Percentiles rank a stretch among this genome's conserved stretches.
Evolutionary conservation across 1,140 invertebrate species (phyloP).

Genomic region (Drosophila gunungcola): DNA sequence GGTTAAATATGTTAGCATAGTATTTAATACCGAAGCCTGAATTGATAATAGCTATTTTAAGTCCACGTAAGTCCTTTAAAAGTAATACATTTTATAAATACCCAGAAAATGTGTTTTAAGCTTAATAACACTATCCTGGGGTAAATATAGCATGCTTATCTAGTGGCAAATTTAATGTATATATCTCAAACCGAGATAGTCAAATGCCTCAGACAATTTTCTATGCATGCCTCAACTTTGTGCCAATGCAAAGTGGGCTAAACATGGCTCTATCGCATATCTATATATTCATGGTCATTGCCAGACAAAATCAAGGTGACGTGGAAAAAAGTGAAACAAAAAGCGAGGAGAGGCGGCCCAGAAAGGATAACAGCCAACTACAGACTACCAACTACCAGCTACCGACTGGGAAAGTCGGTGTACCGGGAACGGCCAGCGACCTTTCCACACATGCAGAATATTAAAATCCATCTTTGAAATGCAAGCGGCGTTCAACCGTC

Average conservation of each 20-base stretch:
- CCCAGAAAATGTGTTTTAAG: too few species aligned
- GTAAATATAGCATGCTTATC: not conserved
- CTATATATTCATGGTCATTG: constrained; percentile 79
- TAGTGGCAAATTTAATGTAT: not conserved
- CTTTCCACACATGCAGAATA: constrained; percentile 83
- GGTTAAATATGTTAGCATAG: too few species aligned
- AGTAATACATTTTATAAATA: too few species aligned
- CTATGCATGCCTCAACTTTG: constrained; percentile 31
- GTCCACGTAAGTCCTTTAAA: too few species aligned
- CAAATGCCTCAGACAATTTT: constrained; percentile 23
- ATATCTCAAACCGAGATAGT: not conserved
- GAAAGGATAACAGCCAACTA: constrained; percentile 49
- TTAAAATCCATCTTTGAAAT: constrained; percentile 83
- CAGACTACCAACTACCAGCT: constrained; percentile 14
- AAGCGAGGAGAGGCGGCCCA: constrained; percentile 8
- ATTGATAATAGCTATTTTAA: too few species aligned
- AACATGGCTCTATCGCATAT: constrained; percentile 57
- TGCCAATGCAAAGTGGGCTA: constrained; percentile 75
- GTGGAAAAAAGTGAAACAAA: constrained; percentile 49
- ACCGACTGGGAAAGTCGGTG: constrained; percentile 27
- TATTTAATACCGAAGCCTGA: too few species aligned
- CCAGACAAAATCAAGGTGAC: constrained; percentile 77
- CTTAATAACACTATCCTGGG: not conserved
- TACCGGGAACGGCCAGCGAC: constrained; percentile 70
- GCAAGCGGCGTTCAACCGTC: constrained; percentile 68